Evolutionary conservation across 1,140 invertebrate genomes (phyloP), one percentile per base, ranked within the genome.

Genomic region (Bicyclus anynana): DNA sequence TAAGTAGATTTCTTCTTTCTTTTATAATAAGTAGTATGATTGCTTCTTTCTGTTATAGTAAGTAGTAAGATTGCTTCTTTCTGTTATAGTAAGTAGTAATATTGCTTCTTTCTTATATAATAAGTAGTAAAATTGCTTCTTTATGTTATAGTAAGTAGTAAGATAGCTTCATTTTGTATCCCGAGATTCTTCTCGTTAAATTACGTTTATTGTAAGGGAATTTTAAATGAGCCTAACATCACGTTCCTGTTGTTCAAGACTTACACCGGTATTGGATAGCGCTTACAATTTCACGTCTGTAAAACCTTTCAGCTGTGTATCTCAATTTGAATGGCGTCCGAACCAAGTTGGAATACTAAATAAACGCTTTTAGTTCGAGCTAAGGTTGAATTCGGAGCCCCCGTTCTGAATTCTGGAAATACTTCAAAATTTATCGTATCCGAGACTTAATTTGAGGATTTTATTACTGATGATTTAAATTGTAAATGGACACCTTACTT

Each of bases 281-380:
- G 20, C 49, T 61, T 55, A 51, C 59, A 61, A 61, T 50, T 61
- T 55, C 54, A 55, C 40, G 38, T 16, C 59, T 20, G 40, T 55
- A 56, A 62, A 62, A 57, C 53, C 48, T 53, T 61, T 56, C 49
- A 55, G 56, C 62, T 50, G 47, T 54, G 62, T 64, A 58, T 64
- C 62, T 64, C 57, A 60, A 65, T 59, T 65, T 60, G 49, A 65
- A 65, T 65, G 44, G 56, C 27, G 44, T 53, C 62, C 58, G 54
- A 57, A 56, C 62, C 51, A 40, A 53, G 40, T 59, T 56, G 52
- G 62, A 65, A 59, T 65, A 56, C 62, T 65, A 65, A 64, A 59
- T 59, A 65, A 59, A 49, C 38, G 54, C 35, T 58, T 47, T 57
- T 59, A 65, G 52, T 46, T 49, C 48, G 35, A 52, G 49, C 50